A percentile compares a stretch with the other conserved stretches of the same genome.
These are phyloP conservation scores for Mesoclemmys tuberculata DNA, from an alignment of 2,113 vertebrate genomes.

Conservation along the genomic window DNA sequence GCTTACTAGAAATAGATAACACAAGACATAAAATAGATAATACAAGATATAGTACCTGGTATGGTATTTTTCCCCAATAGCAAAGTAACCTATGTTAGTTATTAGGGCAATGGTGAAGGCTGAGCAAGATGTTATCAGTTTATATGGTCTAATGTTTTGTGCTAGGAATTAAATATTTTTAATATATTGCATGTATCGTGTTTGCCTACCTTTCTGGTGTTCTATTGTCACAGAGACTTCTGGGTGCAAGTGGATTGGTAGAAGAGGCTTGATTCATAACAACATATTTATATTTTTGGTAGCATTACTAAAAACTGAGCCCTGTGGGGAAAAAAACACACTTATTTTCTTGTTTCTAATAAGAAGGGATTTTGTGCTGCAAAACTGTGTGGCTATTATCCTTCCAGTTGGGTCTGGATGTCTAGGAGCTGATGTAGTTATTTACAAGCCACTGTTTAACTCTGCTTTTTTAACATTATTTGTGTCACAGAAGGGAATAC, in stretches of 20 bases:
- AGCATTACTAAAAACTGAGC: background rate
- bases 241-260: background rate
- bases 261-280: background rate
- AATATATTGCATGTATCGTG: background rate
- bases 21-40: background rate
- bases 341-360: background rate
- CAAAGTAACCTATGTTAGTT: background rate
- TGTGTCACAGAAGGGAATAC: background rate
- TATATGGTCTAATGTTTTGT: background rate
- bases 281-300: background rate
- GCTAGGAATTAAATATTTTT: background rate
- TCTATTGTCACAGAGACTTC: background rate
- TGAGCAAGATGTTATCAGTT: background rate
- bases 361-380: background rate
- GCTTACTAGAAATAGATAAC: background rate
- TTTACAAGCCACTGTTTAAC: constrained; percentile 2
- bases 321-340: background rate
- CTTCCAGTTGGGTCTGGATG: background rate
- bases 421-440: background rate
- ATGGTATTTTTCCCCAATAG: background rate
- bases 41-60: background rate
- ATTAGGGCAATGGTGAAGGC: background rate
- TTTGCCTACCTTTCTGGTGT: background rate
- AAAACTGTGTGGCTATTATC: background rate
- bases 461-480: background rate